These are phyloP conservation scores for Pseudorhombus dupliciocellatus DNA, from an alignment of 2,113 vertebrate genomes.

Conservation along the genomic window DNA sequence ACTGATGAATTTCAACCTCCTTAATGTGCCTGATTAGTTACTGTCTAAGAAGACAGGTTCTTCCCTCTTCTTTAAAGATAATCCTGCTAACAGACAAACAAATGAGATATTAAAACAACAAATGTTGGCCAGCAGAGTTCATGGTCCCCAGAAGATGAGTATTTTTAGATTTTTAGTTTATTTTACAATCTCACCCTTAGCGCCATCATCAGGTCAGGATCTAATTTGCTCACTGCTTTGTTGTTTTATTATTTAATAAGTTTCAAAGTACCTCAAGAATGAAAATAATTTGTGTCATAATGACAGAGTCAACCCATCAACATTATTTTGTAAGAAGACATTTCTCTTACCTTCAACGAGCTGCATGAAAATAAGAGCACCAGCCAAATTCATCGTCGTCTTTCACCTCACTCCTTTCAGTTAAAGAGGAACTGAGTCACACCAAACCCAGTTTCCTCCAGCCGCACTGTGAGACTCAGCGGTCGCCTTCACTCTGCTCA, in stretches of 20 bases:
- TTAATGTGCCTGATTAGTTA: too few species aligned
- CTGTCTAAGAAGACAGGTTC: too few species aligned
- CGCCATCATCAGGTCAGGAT: too few species aligned
- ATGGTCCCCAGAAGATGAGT: not conserved
- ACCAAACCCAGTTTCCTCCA: conserved; percentile 23
- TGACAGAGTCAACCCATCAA: too few species aligned
- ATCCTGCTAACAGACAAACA: too few species aligned
- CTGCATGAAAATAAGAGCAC: conserved; percentile 44
- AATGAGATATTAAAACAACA: too few species aligned
- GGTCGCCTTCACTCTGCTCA: conserved; percentile 9
- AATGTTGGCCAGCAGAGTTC: not conserved
- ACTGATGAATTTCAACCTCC: too few species aligned
- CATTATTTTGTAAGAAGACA: not conserved
- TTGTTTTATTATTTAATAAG: too few species aligned
- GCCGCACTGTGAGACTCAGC: conserved; percentile 3
- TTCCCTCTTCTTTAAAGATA: not conserved
- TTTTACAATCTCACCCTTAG: not conserved
- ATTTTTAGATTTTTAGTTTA: not conserved
- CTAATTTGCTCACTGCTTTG: too few species aligned
- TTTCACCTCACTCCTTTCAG: not conserved
- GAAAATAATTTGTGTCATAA: too few species aligned
- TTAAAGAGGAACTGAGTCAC: not conserved
- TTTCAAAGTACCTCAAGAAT: too few species aligned
- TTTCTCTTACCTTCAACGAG: conserved; percentile 58
- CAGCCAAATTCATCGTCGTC: conserved; percentile 38